Conservation (phyloP, 2,888 invertebrate species). For the Synergus japonicus region DNA sequence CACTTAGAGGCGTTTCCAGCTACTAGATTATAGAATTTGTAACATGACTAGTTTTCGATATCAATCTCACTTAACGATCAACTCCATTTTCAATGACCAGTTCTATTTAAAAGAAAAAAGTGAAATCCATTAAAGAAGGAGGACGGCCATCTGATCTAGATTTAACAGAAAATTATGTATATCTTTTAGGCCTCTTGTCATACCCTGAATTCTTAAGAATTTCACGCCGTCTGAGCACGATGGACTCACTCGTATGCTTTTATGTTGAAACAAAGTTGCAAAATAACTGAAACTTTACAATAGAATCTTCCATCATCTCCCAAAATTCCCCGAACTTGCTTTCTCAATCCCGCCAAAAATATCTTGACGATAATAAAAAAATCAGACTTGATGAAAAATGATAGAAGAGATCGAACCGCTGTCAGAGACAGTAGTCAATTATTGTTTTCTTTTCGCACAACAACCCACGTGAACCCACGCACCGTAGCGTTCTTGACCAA, state of each 20-base stretch:
- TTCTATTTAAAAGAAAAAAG: neutral
- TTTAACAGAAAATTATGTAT: neutral
- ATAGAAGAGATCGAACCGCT: neutral
- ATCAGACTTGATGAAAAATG: conserved; percentile 3
- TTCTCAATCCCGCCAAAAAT: neutral
- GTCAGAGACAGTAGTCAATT: conserved; percentile 14
- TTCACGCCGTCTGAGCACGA: neutral
- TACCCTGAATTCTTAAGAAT: neutral
- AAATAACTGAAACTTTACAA: neutral
- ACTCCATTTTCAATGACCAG: neutral
- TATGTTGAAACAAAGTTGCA: neutral
- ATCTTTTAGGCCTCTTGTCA: neutral
- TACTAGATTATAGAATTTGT: conserved; percentile 16
- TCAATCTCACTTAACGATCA: neutral
- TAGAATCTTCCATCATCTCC: neutral
- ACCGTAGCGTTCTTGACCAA: conserved; percentile 25
- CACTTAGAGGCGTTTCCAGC: conserved; percentile 31
- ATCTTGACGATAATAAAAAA: neutral
- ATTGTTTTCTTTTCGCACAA: conserved; percentile 32
- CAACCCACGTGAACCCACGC: conserved; percentile 33
- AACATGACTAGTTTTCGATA: conserved; percentile 7
- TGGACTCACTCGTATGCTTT: neutral
- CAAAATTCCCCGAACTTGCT: neutral
- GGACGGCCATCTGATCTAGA: neutral
- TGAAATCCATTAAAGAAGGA: neutral